Conservation (phyloP, 2,888 invertebrate species). For the Drosophila setosimentum region DNA sequence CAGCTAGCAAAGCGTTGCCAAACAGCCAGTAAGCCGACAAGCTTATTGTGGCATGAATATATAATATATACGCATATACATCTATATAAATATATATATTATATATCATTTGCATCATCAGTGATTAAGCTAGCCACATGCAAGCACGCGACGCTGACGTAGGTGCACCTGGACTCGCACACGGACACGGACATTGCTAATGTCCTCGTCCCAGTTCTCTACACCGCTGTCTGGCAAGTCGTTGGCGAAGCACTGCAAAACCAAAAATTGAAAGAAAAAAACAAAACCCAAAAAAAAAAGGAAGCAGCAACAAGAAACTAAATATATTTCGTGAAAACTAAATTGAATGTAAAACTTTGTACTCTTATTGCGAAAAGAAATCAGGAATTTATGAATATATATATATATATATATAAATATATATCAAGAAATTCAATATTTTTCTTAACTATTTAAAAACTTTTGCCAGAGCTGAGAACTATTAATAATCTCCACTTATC, state of each 20-base stretch:
- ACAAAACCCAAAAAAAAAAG: slow-evolving; percentile 16
- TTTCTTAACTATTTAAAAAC: background rate
- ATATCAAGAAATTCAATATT: background rate
- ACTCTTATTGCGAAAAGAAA: background rate
- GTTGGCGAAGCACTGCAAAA: slow-evolving; percentile 75
- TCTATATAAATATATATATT: background rate
- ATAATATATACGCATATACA: background rate
- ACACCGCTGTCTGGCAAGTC: slow-evolving; percentile 65
- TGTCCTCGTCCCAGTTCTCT: slow-evolving; percentile 43
- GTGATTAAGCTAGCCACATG: slow-evolving; percentile 69
- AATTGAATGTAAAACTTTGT: background rate
- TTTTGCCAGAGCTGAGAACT: background rate
- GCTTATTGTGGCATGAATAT: slow-evolving; percentile 5
- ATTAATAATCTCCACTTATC: background rate
- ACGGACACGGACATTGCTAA: slow-evolving; percentile 58
- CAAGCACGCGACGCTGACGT: slow-evolving; percentile 63
- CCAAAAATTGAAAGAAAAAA: slow-evolving; percentile 30
- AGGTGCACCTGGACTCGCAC: slow-evolving; percentile 43
- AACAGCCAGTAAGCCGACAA: slow-evolving; percentile 15
- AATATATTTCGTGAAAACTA: background rate
- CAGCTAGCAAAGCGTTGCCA: slow-evolving; percentile 55
- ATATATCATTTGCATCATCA: slow-evolving; percentile 24
- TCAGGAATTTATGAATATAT: background rate
- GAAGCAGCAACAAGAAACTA: slow-evolving; percentile 5
- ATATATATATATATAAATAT: no score